Conservation (phyloP, 2,797 vertebrate genomes). For the Platalea minor region DNA sequence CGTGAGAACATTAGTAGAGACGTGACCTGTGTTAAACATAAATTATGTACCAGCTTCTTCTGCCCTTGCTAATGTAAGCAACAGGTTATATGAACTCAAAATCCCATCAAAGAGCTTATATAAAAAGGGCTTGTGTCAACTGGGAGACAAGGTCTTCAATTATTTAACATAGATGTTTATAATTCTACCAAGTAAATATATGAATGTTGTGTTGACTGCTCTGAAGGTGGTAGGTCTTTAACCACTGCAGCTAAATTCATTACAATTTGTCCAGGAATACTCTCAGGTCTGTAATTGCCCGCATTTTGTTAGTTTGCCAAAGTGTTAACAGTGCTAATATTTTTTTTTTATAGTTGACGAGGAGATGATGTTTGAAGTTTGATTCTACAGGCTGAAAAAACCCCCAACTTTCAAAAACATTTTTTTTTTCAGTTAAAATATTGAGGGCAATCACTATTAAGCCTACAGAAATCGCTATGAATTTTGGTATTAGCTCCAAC, state of each 20-base stretch:
- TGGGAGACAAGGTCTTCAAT: neutral
- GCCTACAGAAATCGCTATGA: neutral
- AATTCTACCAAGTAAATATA: neutral
- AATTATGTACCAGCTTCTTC: neutral
- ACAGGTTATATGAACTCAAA: neutral
- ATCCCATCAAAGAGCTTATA: neutral
- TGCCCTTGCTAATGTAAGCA: neutral
- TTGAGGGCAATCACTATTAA: neutral
- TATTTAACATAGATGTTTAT: neutral
- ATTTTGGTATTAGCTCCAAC: neutral
- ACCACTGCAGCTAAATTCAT: neutral
- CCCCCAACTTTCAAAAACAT: neutral
- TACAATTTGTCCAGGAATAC: neutral
- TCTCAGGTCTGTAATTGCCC: neutral
- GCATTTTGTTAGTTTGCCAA: neutral
- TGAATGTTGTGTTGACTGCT: neutral
- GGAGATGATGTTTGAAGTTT: neutral
- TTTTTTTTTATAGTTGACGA: neutral
- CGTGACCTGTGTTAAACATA: neutral
- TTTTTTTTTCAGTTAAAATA: neutral
- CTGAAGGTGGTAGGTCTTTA: neutral
- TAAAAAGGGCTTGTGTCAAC: neutral
- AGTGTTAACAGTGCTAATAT: neutral
- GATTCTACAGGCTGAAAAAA: neutral
- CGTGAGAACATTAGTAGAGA: neutral